Conservation (phyloP, 2,888 invertebrate genomes). For the Stenchaetothrips biformis region DNA sequence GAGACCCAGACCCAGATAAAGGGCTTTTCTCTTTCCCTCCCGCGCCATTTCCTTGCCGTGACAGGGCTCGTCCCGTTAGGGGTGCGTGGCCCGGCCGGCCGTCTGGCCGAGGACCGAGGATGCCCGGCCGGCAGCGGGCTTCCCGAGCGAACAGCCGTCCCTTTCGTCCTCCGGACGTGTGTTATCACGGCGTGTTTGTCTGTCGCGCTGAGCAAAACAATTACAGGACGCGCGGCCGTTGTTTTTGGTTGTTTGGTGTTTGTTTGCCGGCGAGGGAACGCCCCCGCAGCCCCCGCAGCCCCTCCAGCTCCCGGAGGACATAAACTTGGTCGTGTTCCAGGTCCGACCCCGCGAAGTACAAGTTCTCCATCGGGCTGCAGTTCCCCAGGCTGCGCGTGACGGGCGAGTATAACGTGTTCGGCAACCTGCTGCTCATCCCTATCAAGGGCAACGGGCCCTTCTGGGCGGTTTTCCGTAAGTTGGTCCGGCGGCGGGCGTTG, state of each 20-base stretch:
- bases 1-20: too few species aligned
- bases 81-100: neutral
- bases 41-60: too few species aligned
- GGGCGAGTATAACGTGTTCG: neutral
- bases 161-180: neutral
- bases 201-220: too few species aligned
- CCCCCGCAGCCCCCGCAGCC: too few species aligned
- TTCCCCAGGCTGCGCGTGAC: neutral
- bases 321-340: neutral
- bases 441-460: neutral
- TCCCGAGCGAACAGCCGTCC: neutral
- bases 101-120: too few species aligned
- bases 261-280: too few species aligned
- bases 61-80: too few species aligned
- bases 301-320: too few species aligned
- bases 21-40: too few species aligned
- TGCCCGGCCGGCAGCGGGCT: neutral
- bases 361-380: conserved; percentile 5
- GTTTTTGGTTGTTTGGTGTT: too few species aligned
- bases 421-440: conserved; percentile 8
- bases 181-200: too few species aligned
- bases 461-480: conserved; percentile 1
- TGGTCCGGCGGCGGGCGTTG: neutral
- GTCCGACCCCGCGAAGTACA: neutral
- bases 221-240: too few species aligned